Conservation (phyloP, 2,797 vertebrate genomes). For the Pseudochirops cupreus region DNA sequence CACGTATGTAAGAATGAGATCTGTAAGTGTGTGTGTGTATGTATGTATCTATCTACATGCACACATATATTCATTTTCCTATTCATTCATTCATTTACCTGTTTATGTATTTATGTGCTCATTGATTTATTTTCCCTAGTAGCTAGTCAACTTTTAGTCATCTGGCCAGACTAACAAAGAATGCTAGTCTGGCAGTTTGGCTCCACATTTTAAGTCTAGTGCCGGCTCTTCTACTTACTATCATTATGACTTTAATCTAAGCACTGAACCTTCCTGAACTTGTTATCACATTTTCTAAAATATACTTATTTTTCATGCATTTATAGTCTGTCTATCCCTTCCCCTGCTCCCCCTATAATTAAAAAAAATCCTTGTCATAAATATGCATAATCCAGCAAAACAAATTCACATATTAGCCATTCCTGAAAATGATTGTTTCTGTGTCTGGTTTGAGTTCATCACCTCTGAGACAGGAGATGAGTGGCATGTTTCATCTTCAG, state of each 20-base stretch:
- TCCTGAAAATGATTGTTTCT: not conserved
- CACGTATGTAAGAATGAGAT: too few species aligned
- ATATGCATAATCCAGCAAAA: not conserved
- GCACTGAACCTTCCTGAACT: not conserved
- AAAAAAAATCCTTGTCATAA: not conserved
- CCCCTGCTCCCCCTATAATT: not conserved
- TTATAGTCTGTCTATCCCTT: not conserved
- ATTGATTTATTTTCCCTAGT: not conserved
- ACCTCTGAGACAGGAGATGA: not conserved
- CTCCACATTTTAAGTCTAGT: not conserved
- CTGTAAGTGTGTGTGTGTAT: not conserved
- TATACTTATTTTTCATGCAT: not conserved
- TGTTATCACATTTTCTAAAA: not conserved
- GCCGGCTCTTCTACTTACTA: not conserved
- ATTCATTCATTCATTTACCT: not conserved
- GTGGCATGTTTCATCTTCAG: not conserved
- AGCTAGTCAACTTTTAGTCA: not conserved
- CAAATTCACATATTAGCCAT: not conserved
- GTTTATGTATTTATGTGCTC: not conserved
- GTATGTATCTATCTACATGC: not conserved
- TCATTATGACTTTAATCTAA: not conserved
- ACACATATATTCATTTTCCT: not conserved
- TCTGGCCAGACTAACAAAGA: not conserved
- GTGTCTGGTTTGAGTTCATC: not conserved
- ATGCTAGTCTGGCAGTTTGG: not conserved